Base-by-base conservation (phyloP, 2,888 invertebrate genomes). In the Rotaria sp. region DNA sequence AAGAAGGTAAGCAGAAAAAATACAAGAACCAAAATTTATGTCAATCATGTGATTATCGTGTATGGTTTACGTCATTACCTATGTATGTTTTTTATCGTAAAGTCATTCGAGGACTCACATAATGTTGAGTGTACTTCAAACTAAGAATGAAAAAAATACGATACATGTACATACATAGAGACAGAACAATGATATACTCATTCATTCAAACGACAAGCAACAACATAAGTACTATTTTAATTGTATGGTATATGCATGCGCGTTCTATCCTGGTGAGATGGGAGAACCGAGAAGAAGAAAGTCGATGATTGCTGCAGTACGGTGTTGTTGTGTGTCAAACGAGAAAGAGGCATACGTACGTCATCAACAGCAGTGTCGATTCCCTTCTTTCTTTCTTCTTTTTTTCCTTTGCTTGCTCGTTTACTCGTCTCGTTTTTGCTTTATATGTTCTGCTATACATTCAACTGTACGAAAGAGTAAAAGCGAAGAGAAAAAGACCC, bases 401-500 rank as follows among this genome's bases (percentile, higher is more conserved):
- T 30, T 15, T 21, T 15, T 18, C 8, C 38, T 67, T 67, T 35
- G 18, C 35, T 18, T 30, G 67, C 67, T 30, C 67, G 67, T 21
- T 38, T 67, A 21, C 35, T 67, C 21, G 35, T 15, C 67, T 67
- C 67, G 35, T 67, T 67, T 67, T 67, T 67, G 5, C 35, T 67
- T 15, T 38, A 30, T 67, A 35, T 67, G 67, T 38, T 67, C 67
- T 67, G 35, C 35, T 35, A 35, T 5, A 30, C 35, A 67, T 67
- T 67, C 67, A 67, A 67, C 67, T 67, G 67, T 67, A 67, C 67
- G 30, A 67, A 67, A 67, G 67, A 67, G 67, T 67, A 67, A 67
- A 67, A 38, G 67, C 67, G 35, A 67, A 67, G 21, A 67, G 35
- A 67, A 35, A 67, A 30, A 38, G 35, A 35, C 35, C 21, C 13